Evolutionary conservation across 2,113 vertebrate species (phyloP).

Genomic region (Chaetops frenatus): DNA sequence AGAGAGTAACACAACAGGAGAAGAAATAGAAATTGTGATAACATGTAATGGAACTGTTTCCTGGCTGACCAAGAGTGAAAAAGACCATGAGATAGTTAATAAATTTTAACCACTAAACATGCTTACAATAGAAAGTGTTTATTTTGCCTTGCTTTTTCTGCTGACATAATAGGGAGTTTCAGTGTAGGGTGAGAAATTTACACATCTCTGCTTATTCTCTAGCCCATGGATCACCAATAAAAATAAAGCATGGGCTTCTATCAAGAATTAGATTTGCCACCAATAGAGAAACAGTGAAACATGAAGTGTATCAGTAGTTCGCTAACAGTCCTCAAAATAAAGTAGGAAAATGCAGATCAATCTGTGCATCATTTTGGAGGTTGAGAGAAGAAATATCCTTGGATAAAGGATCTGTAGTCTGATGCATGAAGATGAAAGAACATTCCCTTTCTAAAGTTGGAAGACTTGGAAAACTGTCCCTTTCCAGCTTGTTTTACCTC

Average conservation of each 20-base stretch:
- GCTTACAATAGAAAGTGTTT: background rate
- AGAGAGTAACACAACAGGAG: background rate
- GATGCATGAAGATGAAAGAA: background rate
- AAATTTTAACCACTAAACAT: background rate
- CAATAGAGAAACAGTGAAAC: background rate
- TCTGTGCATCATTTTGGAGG: background rate
- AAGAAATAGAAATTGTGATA: background rate
- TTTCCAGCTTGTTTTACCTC: background rate
- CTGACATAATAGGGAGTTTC: background rate
- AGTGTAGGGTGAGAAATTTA: background rate
- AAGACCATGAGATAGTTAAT: background rate
- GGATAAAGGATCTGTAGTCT: background rate
- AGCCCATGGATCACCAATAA: background rate
- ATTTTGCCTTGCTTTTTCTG: background rate
- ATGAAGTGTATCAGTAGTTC: background rate
- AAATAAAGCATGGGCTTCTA: background rate
- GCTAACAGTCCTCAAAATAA: background rate
- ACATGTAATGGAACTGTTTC: background rate
- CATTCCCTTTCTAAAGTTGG: background rate
- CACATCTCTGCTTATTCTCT: background rate
- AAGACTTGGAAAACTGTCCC: background rate
- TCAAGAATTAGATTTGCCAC: background rate
- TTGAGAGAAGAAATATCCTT: background rate
- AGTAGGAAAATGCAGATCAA: background rate
- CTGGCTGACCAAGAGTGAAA: background rate